Percentiles rank a stretch among this genome's conserved stretches.
Conservation (phyloP, 2,113 vertebrate species). For the Oophaga pumilio region DNA sequence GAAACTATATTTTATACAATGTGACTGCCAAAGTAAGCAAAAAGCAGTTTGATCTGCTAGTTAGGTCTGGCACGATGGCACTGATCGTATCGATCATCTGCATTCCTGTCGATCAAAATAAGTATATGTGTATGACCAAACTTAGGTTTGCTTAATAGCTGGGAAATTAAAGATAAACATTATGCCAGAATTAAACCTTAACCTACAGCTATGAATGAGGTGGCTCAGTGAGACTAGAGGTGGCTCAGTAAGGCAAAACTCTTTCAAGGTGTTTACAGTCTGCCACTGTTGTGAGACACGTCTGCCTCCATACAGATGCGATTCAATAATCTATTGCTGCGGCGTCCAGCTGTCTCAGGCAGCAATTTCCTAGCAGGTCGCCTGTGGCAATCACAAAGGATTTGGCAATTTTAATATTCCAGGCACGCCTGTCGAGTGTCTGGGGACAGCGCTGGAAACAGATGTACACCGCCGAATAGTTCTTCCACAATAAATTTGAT, state of each 20-base stretch:
- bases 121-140: too few species aligned
- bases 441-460: background rate
- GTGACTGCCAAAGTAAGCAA: too few species aligned
- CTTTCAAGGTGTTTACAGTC: background rate
- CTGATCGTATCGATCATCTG: too few species aligned
- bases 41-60: too few species aligned
- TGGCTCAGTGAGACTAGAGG: background rate
- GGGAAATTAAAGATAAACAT: too few species aligned
- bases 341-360: background rate
- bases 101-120: too few species aligned
- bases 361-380: background rate
- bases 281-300: background rate
- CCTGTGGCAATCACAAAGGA: background rate
- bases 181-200: too few species aligned
- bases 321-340: background rate
- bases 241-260: background rate
- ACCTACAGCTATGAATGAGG: background rate
- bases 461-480: background rate
- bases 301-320: background rate
- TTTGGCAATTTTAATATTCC: background rate
- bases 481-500: too few species aligned
- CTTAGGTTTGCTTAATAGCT: too few species aligned
- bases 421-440: background rate
- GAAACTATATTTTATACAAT: too few species aligned
- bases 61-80: too few species aligned